These are phyloP conservation scores for Cerceris ruficornis DNA, from an alignment of 2,888 invertebrate species.

Conservation along the genomic window DNA sequence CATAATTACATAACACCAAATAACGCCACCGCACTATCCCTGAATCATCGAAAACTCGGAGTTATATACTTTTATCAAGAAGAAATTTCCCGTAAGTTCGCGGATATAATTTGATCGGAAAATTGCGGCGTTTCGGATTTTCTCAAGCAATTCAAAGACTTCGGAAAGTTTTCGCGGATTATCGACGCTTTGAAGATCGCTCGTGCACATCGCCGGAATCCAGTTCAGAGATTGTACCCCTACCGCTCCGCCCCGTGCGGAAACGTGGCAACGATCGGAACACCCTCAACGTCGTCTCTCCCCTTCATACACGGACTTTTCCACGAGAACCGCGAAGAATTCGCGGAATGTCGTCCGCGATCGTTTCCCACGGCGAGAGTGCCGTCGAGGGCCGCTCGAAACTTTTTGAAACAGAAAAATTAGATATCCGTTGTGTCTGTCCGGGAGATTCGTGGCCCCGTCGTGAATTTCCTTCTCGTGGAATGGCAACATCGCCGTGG, in stretches of 20 bases:
- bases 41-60: background rate
- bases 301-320: conserved; percentile 38
- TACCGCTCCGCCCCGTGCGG: conserved; percentile 25
- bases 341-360: conserved; percentile 67
- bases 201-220: conserved; percentile 60
- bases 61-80: background rate
- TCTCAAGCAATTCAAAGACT: background rate
- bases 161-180: conserved; percentile 45
- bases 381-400: conserved; percentile 39
- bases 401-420: conserved; percentile 76
- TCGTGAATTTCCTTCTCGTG: conserved; percentile 65
- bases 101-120: conserved; percentile 26
- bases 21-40: background rate
- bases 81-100: conserved; percentile 21
- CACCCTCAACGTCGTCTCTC: conserved; percentile 2
- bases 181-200: conserved; percentile 53
- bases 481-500: conserved; percentile 24
- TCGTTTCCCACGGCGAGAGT: conserved; percentile 40
- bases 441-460: conserved; percentile 58
- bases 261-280: conserved; percentile 54
- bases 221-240: conserved; percentile 52
- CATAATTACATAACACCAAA: background rate
- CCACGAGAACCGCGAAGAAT: conserved; percentile 49
- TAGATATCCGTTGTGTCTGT: conserved; percentile 68
- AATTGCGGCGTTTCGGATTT: conserved; percentile 17